These are phyloP conservation scores for Lomographa bimaculata DNA, from an alignment of 2,888 invertebrate species.

Conservation along the genomic window DNA sequence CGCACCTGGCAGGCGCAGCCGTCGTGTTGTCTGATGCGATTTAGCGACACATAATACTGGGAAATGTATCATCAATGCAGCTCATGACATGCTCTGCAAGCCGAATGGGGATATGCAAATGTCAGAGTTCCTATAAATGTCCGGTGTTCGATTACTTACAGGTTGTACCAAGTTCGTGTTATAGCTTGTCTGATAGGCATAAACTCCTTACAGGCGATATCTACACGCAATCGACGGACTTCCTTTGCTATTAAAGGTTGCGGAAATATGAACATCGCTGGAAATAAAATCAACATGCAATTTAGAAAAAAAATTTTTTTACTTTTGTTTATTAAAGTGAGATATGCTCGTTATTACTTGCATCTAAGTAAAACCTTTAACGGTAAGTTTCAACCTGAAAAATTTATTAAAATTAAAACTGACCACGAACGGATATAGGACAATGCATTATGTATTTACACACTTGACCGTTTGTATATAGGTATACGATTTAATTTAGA, in stretches of 20 bases:
- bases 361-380: too few species aligned
- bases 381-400: too few species aligned
- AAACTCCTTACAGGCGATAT: neutral
- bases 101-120: constrained; percentile 65
- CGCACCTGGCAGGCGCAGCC: constrained; percentile 56
- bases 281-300: too few species aligned
- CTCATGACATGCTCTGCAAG: constrained; percentile 52
- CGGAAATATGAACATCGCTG: too few species aligned
- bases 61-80: constrained; percentile 61
- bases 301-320: too few species aligned
- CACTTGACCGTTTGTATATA: too few species aligned
- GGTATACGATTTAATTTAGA: too few species aligned
- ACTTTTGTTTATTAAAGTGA: too few species aligned
- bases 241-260: neutral
- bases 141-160: constrained; percentile 57
- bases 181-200: constrained; percentile 3
- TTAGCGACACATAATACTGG: constrained; percentile 55
- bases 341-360: too few species aligned
- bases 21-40: constrained; percentile 58
- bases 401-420: too few species aligned
- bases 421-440: too few species aligned
- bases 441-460: too few species aligned
- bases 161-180: neutral
- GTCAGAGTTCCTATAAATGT: constrained; percentile 62
- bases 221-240: neutral